Percentiles rank a stretch among this genome's conserved stretches.
phyloP scores from a whole-genome alignment of 2,888 invertebrate species.

The Eudemis profundana region DNA sequence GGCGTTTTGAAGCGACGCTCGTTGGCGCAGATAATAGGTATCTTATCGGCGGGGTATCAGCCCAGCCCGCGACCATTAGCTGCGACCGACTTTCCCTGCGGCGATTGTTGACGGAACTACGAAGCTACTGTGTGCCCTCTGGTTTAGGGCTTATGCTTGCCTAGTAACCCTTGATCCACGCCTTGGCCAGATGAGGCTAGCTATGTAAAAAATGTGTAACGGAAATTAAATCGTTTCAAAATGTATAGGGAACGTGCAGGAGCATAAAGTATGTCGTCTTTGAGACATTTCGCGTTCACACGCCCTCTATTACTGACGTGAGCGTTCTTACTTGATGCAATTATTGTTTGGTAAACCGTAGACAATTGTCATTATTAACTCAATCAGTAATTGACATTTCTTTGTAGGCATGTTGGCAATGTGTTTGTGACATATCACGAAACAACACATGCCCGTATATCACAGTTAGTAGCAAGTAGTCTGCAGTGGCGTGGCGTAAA shows the following conservation, averaged over 20 bases:
- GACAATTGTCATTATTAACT: slow-evolving; percentile 15
- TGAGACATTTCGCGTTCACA: slow-evolving; percentile 6
- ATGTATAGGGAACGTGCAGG: too few relatives aligned
- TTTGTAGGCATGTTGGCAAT: not conserved
- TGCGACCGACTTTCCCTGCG: slow-evolving; percentile 78
- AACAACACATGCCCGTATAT: too few relatives aligned
- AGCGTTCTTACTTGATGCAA: slow-evolving; percentile 5
- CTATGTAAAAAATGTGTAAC: too few relatives aligned
- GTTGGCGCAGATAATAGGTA: slow-evolving; percentile 58
- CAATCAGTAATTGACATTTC: slow-evolving; percentile 5
- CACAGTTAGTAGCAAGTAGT: too few relatives aligned
- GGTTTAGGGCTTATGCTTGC: slow-evolving; percentile 17
- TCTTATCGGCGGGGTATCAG: slow-evolving; percentile 73
- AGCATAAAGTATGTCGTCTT: too few relatives aligned
- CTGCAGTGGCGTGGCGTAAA: too few relatives aligned
- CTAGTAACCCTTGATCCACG: not conserved
- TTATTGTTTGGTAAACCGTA: slow-evolving; percentile 7
- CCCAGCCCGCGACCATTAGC: slow-evolving; percentile 67
- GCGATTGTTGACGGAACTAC: slow-evolving; percentile 65
- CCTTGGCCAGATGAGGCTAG: too few relatives aligned
- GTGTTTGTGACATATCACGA: not conserved
- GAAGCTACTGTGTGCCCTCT: slow-evolving; percentile 48
- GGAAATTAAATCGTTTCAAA: too few relatives aligned
- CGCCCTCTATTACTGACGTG: slow-evolving; percentile 6
- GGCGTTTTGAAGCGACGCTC: slow-evolving; percentile 14